Conservation (phyloP, 2,888 invertebrate genomes). For the Omphaloscelis lunosa region DNA sequence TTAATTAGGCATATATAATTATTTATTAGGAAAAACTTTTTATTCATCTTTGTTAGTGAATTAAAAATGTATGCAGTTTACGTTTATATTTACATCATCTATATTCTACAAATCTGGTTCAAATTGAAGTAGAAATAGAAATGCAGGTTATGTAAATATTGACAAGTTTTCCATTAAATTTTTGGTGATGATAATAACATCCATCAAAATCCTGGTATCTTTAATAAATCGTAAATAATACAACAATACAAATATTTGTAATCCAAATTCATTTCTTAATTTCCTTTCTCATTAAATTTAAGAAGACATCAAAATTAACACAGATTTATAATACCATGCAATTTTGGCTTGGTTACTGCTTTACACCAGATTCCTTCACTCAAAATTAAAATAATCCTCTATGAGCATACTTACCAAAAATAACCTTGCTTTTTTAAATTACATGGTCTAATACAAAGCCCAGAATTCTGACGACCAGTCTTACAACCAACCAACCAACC, state of each 20-base stretch:
- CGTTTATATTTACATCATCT: background rate
- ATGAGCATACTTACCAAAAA: background rate
- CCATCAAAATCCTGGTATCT: background rate
- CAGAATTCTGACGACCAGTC: background rate
- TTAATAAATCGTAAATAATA: background rate
- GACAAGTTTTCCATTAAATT: background rate
- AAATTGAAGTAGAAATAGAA: background rate
- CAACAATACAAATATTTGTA: background rate
- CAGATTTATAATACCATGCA: background rate
- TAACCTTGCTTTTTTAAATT: background rate
- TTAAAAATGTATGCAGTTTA: background rate
- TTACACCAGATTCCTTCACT: background rate
- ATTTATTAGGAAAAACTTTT: background rate
- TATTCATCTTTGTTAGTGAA: background rate
- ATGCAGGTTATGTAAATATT: constrained; percentile 49
- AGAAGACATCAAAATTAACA: background rate
- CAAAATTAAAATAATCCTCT: background rate
- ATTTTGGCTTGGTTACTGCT: background rate
- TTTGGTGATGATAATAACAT: background rate
- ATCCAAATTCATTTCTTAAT: background rate
- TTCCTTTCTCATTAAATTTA: background rate
- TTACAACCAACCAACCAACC: background rate
- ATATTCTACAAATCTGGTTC: background rate
- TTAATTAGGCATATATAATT: background rate
- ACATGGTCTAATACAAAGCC: background rate